phyloP scores from a whole-genome alignment of 1,140 invertebrate species.

The Belonocnema kinseyi region DNA sequence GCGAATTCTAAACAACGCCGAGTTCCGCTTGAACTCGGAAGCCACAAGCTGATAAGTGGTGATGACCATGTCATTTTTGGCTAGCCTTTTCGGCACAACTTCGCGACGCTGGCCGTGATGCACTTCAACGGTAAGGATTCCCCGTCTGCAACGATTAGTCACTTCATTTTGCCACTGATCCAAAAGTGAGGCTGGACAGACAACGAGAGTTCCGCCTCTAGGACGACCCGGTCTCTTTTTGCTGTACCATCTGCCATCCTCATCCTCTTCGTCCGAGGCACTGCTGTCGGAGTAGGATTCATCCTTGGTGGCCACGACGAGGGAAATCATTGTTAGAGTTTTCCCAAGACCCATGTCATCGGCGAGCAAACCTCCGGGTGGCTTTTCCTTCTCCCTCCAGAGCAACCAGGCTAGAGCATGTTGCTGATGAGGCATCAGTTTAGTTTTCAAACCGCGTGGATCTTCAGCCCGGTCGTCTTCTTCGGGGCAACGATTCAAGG shows the following conservation, averaged over 20 bases:
- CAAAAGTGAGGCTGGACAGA: slow-evolving; percentile 91
- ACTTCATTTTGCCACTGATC: slow-evolving; percentile 93
- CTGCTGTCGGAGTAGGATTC: slow-evolving; percentile 43
- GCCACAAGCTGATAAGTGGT: slow-evolving; percentile 85
- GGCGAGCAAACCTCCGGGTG: slow-evolving; percentile 88
- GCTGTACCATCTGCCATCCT: slow-evolving; percentile 44
- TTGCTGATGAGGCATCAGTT: slow-evolving; percentile 91
- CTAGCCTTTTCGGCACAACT: slow-evolving; percentile 78
- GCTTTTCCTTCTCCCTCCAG: slow-evolving; percentile 91
- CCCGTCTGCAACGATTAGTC: slow-evolving; percentile 78
- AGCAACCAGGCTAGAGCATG: slow-evolving; percentile 91
- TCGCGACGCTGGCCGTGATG: slow-evolving; percentile 90
- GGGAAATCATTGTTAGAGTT: slow-evolving; percentile 93
- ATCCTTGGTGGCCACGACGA: slow-evolving; percentile 75
- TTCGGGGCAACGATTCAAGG: slow-evolving; percentile 80
- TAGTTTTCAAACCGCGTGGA: slow-evolving; percentile 80
- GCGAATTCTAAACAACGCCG: slow-evolving; percentile 73
- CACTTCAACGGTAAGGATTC: slow-evolving; percentile 80
- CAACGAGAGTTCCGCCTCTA: slow-evolving; percentile 86
- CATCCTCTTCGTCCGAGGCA: slow-evolving; percentile 55
- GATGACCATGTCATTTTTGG: slow-evolving; percentile 82
- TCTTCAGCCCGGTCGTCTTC: slow-evolving; percentile 78
- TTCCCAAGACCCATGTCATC: slow-evolving; percentile 98
- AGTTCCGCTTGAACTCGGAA: slow-evolving; percentile 73
- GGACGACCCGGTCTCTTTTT: slow-evolving; percentile 65